Conservation (phyloP, 2,797 vertebrate genomes). For the Parauchenoglanis punctatus region DNA sequence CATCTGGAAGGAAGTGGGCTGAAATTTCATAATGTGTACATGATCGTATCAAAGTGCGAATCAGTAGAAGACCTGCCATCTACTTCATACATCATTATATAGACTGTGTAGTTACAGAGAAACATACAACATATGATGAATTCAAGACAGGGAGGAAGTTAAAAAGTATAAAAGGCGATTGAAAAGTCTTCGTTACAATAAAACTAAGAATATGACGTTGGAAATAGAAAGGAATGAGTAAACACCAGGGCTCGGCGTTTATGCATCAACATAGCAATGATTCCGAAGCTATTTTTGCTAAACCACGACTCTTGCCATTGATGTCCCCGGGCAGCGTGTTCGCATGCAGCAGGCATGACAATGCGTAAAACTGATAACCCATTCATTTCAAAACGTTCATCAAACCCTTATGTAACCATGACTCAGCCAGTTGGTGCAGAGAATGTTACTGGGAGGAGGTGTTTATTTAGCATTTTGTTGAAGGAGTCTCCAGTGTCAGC, state of each 20-base stretch:
- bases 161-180: not conserved
- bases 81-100: not conserved
- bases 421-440: not conserved
- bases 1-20: conserved; percentile 8
- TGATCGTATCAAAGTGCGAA: not conserved
- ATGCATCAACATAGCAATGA: not conserved
- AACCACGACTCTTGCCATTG: not conserved
- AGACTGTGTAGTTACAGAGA: not conserved
- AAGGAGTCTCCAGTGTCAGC: not conserved
- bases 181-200: not conserved
- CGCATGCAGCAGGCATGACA: not conserved
- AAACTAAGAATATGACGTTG: not conserved
- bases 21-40: not conserved
- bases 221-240: not conserved
- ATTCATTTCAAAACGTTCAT: not conserved
- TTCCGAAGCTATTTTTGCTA: not conserved
- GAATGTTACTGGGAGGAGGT: not conserved
- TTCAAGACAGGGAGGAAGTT: not conserved
- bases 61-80: not conserved
- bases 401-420: not conserved
- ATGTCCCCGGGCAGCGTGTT: not conserved
- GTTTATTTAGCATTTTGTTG: not conserved
- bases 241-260: not conserved
- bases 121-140: not conserved
- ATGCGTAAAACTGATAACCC: not conserved